Percentiles rank a stretch among this genome's conserved stretches.
Conservation (phyloP, 2,113 vertebrate species). For the Amazona guildingii region DNA sequence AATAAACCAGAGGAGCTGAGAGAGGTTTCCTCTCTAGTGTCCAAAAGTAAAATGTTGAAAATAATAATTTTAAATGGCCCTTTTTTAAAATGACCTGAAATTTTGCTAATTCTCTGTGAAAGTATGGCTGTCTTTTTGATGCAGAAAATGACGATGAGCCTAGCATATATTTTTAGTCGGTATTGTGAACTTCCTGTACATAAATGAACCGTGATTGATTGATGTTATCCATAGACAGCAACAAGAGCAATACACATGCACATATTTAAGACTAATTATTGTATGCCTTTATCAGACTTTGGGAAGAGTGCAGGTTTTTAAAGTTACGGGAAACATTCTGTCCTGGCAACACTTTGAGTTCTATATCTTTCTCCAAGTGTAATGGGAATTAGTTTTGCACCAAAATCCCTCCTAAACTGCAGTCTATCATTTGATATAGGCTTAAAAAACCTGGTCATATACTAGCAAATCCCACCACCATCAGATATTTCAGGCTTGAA, state of each 20-base stretch:
- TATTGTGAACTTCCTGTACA: background rate
- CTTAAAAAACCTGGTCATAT: background rate
- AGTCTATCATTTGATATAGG: background rate
- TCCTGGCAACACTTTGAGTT: background rate
- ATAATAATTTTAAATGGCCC: background rate
- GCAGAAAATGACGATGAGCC: background rate
- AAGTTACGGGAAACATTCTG: background rate
- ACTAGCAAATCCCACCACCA: background rate
- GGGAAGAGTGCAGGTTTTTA: background rate
- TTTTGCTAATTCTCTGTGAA: background rate
- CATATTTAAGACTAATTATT: background rate
- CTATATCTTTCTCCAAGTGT: background rate
- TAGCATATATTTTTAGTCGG: background rate
- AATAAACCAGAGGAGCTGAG: background rate
- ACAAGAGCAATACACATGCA: background rate
- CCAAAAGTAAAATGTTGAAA: background rate
- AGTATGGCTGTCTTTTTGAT: background rate
- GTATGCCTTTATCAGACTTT: background rate
- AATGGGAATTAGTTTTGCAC: background rate
- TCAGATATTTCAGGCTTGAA: background rate
- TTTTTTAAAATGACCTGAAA: background rate
- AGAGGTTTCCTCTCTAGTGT: background rate
- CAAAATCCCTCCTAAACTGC: background rate
- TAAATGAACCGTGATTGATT: background rate
- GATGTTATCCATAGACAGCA: background rate